These are phyloP conservation scores for Fulica atra DNA, from an alignment of 2,113 vertebrate genomes.

Conservation along the genomic window DNA sequence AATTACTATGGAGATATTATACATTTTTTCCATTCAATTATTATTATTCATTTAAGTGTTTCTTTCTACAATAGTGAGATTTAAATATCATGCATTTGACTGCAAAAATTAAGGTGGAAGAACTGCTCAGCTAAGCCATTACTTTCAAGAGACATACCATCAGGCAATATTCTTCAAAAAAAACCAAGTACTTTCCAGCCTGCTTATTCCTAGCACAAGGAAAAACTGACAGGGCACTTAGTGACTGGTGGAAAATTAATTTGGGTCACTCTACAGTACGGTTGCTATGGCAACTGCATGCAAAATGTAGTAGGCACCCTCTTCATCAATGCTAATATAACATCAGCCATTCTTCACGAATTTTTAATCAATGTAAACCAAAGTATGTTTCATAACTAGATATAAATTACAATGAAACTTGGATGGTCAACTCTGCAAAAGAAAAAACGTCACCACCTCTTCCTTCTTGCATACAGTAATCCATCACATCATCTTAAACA, in stretches of 20 bases:
- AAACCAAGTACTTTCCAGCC: not conserved
- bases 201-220: not conserved
- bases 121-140: not conserved
- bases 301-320: slow-evolving; percentile 46
- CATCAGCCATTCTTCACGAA: slow-evolving; percentile 3
- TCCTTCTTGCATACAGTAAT: not conserved
- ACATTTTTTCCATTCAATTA: not conserved
- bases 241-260: slow-evolving; percentile 72
- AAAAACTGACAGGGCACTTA: slow-evolving; percentile 48
- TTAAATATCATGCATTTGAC: not conserved
- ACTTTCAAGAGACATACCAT: not conserved
- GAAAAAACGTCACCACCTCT: not conserved
- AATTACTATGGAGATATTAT: not conserved
- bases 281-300: slow-evolving; percentile 73
- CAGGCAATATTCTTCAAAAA: not conserved
- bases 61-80: not conserved
- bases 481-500: not conserved
- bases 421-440: not conserved
- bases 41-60: not conserved
- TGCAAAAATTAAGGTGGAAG: not conserved
- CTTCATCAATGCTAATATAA: slow-evolving; percentile 60
- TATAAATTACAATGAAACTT: not conserved
- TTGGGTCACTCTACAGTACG: slow-evolving; percentile 66
- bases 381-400: not conserved
- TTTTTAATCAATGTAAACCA: slow-evolving; percentile 46